Evolutionary conservation across 2,797 vertebrate genomes (phyloP).

Genomic region (Channa striata): DNA sequence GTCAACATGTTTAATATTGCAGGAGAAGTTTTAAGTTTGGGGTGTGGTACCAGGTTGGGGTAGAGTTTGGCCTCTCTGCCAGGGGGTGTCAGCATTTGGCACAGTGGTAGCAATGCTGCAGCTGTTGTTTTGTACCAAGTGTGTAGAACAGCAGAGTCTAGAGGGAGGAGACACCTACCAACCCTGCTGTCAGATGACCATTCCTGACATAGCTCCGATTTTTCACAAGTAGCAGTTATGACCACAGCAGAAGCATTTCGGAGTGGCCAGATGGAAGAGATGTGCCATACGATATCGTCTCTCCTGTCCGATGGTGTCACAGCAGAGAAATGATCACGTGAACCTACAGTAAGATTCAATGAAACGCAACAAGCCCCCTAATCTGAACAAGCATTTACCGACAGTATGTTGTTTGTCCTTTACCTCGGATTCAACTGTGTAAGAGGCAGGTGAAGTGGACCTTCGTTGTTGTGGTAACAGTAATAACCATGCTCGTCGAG

Average conservation of each 20-base stretch:
- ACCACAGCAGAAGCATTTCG: conserved; percentile 62
- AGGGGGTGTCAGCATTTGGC: conserved; percentile 71
- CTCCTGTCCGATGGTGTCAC: conserved; percentile 27
- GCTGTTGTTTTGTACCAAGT: conserved; percentile 86
- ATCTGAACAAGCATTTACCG: not conserved
- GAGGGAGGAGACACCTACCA: conserved; percentile 67
- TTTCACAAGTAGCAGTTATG: conserved; percentile 74
- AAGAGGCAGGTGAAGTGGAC: too few species aligned
- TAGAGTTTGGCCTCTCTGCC: conserved; percentile 56
- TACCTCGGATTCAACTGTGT: not conserved
- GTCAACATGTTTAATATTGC: conserved; percentile 30
- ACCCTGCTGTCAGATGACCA: conserved; percentile 79
- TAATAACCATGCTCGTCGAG: too few species aligned
- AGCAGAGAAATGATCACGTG: not conserved
- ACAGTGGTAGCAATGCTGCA: conserved; percentile 71
- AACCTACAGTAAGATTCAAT: not conserved
- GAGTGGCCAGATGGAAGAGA: conserved; percentile 61
- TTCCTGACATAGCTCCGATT: conserved; percentile 79
- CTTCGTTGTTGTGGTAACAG: too few species aligned
- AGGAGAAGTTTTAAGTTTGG: conserved; percentile 49
- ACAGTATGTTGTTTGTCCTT: not conserved
- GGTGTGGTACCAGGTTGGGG: conserved; percentile 52
- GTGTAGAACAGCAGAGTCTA: conserved; percentile 64
- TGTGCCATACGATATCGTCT: conserved; percentile 48
- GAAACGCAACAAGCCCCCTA: not conserved